Conservation (phyloP, 2,797 vertebrate genomes). For the Hemitrygon akajei region DNA sequence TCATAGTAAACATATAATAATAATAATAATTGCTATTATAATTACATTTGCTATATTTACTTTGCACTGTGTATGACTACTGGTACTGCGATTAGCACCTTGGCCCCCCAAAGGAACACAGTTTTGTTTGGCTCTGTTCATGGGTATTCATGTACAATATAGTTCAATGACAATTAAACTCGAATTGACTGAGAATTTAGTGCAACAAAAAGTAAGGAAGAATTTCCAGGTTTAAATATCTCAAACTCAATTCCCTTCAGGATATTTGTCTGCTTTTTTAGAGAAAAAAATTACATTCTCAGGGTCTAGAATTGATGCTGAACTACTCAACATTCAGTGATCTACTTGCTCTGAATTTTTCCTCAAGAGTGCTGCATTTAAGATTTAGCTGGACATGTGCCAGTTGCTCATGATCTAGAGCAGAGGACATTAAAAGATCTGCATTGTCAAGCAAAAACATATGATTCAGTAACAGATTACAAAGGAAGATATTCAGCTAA, state of each 20-base stretch:
- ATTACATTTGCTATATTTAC: no score
- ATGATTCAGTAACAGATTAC: background rate
- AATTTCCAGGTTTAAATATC: background rate
- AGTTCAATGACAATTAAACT: no score
- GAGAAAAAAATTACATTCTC: background rate
- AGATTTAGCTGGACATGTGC: background rate
- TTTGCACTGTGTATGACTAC: no score
- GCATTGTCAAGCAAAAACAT: background rate
- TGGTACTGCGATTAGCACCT: no score
- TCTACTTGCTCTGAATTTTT: background rate
- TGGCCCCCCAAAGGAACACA: no score
- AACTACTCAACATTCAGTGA: background rate
- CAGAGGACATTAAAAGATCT: background rate
- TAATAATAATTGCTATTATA: no score
- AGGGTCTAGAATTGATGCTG: background rate
- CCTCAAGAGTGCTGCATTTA: background rate
- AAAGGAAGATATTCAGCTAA: background rate
- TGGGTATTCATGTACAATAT: no score
- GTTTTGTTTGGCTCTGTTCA: no score
- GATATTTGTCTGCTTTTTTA: background rate
- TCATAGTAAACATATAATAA: no score
- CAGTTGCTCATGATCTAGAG: background rate
- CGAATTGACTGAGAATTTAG: no score
- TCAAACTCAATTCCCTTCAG: background rate
- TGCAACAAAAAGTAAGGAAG: no score